A percentile compares a stretch with the other conserved stretches of the same genome.
phyloP scores from a whole-genome alignment of 2,113 vertebrate species.

The Bos indicus region DNA sequence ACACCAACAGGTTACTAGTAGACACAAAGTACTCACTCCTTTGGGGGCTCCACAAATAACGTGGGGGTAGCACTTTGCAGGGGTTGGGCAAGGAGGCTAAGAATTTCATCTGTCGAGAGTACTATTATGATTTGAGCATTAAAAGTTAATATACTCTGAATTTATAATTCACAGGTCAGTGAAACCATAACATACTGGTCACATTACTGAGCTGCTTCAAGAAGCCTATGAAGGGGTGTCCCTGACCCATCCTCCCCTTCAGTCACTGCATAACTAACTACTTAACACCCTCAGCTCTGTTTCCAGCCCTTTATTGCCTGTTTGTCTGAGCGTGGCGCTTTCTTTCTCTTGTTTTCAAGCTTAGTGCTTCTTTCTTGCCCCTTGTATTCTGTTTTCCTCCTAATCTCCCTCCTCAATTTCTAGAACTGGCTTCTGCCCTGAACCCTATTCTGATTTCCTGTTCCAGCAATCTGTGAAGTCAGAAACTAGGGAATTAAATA shows the following conservation, averaged over 20 bases:
- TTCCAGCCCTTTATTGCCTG: background rate
- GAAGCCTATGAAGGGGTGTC: background rate
- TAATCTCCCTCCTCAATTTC: background rate
- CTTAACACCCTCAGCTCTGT: no score
- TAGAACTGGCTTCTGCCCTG: background rate
- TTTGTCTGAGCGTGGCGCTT: background rate
- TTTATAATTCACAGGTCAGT: background rate
- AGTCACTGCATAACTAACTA: background rate
- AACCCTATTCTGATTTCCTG: background rate
- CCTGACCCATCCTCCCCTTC: background rate
- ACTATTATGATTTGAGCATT: background rate
- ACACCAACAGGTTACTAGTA: background rate
- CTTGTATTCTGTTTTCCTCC: background rate
- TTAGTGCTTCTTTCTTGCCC: background rate
- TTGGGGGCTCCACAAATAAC: background rate
- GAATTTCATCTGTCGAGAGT: background rate
- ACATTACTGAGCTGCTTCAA: background rate
- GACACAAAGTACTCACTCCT: background rate
- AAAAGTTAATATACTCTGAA: background rate
- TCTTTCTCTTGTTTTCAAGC: background rate
- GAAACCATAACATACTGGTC: background rate
- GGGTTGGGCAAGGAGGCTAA: background rate
- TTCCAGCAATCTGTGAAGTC: background rate
- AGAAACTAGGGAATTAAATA: slow-evolving; percentile 2
- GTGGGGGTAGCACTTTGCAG: background rate